These are phyloP conservation scores for Athalia cordata DNA, from an alignment of 2,888 invertebrate species.

Conservation along the genomic window DNA sequence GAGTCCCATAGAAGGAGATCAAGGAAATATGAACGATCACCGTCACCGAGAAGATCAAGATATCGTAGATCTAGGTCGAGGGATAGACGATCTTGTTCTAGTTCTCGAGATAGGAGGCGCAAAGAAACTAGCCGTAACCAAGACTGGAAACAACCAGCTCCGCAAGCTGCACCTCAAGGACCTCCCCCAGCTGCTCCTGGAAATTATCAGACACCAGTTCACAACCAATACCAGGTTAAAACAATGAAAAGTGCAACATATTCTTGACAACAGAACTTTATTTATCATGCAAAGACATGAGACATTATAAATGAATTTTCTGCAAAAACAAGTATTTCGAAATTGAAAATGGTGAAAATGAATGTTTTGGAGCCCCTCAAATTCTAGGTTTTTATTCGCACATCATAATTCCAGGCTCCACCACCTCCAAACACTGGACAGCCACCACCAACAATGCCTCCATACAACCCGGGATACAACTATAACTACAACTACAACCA, in stretches of 20 bases:
- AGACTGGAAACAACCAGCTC: slow-evolving; percentile 64
- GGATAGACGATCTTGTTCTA: slow-evolving; percentile 66
- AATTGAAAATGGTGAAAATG: neutral
- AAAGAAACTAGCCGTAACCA: slow-evolving; percentile 63
- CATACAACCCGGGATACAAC: slow-evolving; percentile 68
- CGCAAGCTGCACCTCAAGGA: slow-evolving; percentile 55
- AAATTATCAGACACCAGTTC: slow-evolving; percentile 62
- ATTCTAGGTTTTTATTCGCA: slow-evolving; percentile 20
- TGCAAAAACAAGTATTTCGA: neutral
- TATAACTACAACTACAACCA: slow-evolving; percentile 69
- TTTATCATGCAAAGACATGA: too few relatives aligned
- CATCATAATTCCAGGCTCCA: slow-evolving; percentile 59
- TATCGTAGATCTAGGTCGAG: slow-evolving; percentile 68
- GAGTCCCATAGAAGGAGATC: slow-evolving; percentile 67
- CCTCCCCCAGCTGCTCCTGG: slow-evolving; percentile 55
- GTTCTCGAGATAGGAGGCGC: slow-evolving; percentile 65
- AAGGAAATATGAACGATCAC: slow-evolving; percentile 69
- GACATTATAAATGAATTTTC: too few relatives aligned
- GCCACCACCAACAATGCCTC: slow-evolving; percentile 66
- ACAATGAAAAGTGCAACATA: neutral
- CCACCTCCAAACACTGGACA: slow-evolving; percentile 69
- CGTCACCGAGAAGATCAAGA: slow-evolving; percentile 66
- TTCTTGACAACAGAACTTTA: too few relatives aligned
- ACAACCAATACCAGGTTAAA: slow-evolving; percentile 69
- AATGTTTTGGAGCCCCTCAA: neutral